Evolutionary conservation across 1,140 invertebrate genomes (phyloP).

Genomic region (Campoletis sonorensis): DNA sequence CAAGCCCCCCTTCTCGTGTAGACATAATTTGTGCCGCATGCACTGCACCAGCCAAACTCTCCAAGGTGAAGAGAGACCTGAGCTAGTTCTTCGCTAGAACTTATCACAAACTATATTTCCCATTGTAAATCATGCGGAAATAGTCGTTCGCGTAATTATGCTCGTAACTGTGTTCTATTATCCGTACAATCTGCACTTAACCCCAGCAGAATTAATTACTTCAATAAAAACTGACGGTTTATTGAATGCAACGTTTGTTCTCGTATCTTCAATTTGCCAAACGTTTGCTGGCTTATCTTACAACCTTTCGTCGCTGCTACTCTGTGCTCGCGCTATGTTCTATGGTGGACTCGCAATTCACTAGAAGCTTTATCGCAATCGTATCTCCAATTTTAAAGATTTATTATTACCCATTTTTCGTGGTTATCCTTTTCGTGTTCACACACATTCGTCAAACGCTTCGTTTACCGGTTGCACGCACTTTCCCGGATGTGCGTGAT

Average conservation of each 20-base stretch:
- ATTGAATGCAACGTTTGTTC: too few species aligned
- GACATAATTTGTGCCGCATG: slow-evolving; percentile 29
- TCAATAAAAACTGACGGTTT: too few species aligned
- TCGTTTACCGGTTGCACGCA: neutral
- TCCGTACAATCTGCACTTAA: too few species aligned
- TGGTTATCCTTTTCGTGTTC: neutral
- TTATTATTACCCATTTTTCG: neutral
- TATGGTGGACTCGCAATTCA: too few species aligned
- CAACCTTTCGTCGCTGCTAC: too few species aligned
- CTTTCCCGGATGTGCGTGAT: slow-evolving; percentile 20
- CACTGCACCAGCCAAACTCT: neutral
- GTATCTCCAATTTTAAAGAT: neutral
- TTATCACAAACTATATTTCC: neutral
- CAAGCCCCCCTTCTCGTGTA: neutral
- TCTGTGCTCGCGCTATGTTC: too few species aligned
- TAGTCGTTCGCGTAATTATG: slow-evolving; percentile 8
- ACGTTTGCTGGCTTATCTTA: too few species aligned
- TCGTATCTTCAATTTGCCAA: too few species aligned
- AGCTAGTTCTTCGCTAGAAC: neutral
- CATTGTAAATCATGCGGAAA: slow-evolving; percentile 16
- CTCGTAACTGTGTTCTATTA: neutral
- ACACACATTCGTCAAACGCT: neutral
- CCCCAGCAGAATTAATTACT: too few species aligned
- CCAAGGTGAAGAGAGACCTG: slow-evolving; percentile 3
- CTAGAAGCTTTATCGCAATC: too few species aligned